Evolutionary conservation across 2,113 vertebrate genomes (phyloP).

Genomic region (Etheostoma spectabile): DNA sequence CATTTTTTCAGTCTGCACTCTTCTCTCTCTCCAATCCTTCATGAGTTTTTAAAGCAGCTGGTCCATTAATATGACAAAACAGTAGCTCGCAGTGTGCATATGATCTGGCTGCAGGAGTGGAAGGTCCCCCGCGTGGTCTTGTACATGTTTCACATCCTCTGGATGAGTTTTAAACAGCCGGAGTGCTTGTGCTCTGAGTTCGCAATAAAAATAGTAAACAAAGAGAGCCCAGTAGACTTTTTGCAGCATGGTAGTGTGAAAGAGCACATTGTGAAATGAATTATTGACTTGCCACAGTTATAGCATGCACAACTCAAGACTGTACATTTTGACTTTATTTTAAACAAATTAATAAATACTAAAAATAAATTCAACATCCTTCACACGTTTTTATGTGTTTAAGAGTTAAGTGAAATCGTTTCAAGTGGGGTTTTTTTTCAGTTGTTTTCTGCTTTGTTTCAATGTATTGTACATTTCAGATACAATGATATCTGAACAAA

Average conservation of each 20-base stretch:
- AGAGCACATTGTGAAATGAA: background rate
- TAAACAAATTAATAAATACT: background rate
- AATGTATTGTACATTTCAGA: background rate
- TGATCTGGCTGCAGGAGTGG: background rate
- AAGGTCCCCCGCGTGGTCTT: conserved; percentile 9
- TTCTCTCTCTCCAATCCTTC: conserved; percentile 3
- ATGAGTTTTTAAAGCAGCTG: conserved; percentile 18
- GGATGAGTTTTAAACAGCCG: conserved; percentile 24
- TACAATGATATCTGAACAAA: background rate
- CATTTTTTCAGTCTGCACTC: conserved; percentile 26
- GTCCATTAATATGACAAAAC: conserved; percentile 3
- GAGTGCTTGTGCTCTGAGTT: background rate
- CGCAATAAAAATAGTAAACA: conserved; percentile 15
- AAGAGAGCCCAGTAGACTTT: background rate
- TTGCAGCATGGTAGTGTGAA: conserved; percentile 4
- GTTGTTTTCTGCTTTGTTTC: background rate
- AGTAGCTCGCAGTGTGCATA: background rate
- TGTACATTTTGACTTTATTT: background rate
- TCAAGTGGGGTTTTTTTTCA: background rate
- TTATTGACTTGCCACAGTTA: conserved; percentile 7
- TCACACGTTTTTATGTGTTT: background rate
- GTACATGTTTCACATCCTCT: conserved; percentile 14
- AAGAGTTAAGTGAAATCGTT: too few species aligned
- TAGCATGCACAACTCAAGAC: background rate
- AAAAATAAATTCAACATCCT: background rate